phyloP scores from a whole-genome alignment of 23 tunicate species.

The Ascidia mentula region DNA sequence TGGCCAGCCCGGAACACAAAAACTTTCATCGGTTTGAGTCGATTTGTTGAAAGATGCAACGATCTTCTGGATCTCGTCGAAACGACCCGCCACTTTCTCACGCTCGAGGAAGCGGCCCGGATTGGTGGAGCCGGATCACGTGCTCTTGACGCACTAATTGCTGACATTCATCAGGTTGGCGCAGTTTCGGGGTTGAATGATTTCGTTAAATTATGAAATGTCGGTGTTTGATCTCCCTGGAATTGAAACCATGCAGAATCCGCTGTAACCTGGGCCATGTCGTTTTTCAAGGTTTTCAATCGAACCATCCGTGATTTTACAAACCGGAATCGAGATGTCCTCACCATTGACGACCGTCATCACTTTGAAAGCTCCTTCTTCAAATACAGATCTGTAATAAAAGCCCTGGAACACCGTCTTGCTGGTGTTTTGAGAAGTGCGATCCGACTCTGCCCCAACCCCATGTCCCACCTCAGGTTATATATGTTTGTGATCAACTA shows the following conservation, averaged over 20 bases:
- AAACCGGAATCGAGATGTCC: conserved; percentile 75
- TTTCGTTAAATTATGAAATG: too few species aligned
- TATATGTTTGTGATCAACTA: background rate
- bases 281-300: conserved; percentile 50
- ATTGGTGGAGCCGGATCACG: conserved; percentile 92
- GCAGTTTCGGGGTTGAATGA: too few species aligned
- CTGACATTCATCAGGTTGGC: conserved; percentile 81
- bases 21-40: conserved; percentile 73
- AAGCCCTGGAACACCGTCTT: conserved; percentile 77
- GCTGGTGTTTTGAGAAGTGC: conserved; percentile 84
- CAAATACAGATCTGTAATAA: conserved; percentile 77
- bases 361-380: conserved; percentile 85
- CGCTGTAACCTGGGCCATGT: background rate
- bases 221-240: too few species aligned
- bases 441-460: conserved; percentile 65
- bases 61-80: conserved; percentile 87
- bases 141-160: conserved; percentile 72
- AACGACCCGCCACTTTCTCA: conserved; percentile 83
- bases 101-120: conserved; percentile 78
- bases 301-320: conserved; percentile 84
- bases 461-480: conserved; percentile 88
- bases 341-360: conserved; percentile 74
- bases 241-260: too few species aligned
- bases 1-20: conserved; percentile 81
- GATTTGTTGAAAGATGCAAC: conserved; percentile 91